Percentiles rank a stretch among this genome's conserved stretches.
These are phyloP conservation scores for Electrophaes corylata DNA, from an alignment of 2,888 invertebrate species.

Conservation along the genomic window DNA sequence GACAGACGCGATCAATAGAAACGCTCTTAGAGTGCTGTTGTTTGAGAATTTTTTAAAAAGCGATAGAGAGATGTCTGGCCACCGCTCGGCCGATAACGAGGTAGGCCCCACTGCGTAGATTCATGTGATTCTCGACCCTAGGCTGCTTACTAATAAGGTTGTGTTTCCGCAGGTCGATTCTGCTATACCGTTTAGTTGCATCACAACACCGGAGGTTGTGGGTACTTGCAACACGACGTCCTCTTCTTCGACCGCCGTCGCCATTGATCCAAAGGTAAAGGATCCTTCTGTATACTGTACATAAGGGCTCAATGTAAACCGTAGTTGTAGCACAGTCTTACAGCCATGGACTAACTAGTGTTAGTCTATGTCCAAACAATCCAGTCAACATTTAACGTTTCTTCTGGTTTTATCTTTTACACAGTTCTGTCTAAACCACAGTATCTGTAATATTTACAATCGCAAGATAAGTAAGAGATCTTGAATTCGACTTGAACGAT, in stretches of 20 bases:
- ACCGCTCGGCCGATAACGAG: conserved; percentile 52
- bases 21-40: conserved; percentile 63
- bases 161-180: conserved; percentile 73
- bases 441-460: too few relatives aligned
- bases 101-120: conserved; percentile 53
- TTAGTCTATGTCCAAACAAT: too few relatives aligned
- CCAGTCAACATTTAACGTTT: too few relatives aligned
- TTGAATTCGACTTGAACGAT: conserved; percentile 1
- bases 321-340: conserved; percentile 1
- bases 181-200: conserved; percentile 81
- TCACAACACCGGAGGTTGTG: conserved; percentile 80
- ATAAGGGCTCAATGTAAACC: neutral
- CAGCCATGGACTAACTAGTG: neutral
- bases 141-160: conserved; percentile 36
- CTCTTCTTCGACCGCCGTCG: conserved; percentile 60
- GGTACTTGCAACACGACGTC: conserved; percentile 75
- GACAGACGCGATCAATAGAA: conserved; percentile 56
- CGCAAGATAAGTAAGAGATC: too few relatives aligned
- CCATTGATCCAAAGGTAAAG: conserved; percentile 72
- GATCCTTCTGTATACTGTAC: neutral
- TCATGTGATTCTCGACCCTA: conserved; percentile 23
- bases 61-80: conserved; percentile 51
- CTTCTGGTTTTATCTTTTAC: too few relatives aligned
- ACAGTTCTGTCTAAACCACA: neutral
- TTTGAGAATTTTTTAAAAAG: conserved; percentile 63